Evolutionary conservation across 2,113 vertebrate species (phyloP).

Genomic region (Platysternon megacephalum): DNA sequence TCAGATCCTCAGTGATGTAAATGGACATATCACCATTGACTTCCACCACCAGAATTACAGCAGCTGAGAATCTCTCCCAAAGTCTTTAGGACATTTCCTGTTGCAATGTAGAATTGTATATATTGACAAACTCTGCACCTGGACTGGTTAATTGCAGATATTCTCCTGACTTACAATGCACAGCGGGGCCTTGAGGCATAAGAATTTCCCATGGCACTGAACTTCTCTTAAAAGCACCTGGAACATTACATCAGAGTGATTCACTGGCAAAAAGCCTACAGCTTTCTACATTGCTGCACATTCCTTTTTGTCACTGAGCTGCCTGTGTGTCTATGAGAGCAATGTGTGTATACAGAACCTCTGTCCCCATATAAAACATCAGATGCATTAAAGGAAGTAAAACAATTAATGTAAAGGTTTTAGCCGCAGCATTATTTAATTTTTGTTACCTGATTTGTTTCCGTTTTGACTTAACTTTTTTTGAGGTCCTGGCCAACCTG

Average conservation of each 20-base stretch:
- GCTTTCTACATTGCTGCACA: not conserved
- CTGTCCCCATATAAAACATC: not conserved
- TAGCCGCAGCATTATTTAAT: not conserved
- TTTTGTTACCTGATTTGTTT: not conserved
- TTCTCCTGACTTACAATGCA: conserved; percentile 10
- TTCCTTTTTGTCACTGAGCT: not conserved
- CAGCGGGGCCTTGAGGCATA: not conserved
- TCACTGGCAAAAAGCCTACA: not conserved
- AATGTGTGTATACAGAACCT: not conserved
- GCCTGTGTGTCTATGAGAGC: not conserved
- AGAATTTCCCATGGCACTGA: not conserved
- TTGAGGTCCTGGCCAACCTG: not conserved
- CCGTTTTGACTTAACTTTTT: not conserved
- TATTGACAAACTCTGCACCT: not conserved
- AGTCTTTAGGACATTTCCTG: not conserved
- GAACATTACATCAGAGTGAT: not conserved
- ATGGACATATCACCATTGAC: not conserved
- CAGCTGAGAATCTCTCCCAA: not conserved
- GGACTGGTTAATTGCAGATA: not conserved
- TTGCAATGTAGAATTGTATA: not conserved
- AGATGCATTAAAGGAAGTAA: not conserved
- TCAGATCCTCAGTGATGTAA: not conserved
- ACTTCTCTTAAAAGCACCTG: conserved; percentile 25
- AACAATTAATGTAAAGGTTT: not conserved
- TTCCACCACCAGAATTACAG: not conserved